phyloP scores from a whole-genome alignment of 2,113 vertebrate genomes.

The Lanius collurio region DNA sequence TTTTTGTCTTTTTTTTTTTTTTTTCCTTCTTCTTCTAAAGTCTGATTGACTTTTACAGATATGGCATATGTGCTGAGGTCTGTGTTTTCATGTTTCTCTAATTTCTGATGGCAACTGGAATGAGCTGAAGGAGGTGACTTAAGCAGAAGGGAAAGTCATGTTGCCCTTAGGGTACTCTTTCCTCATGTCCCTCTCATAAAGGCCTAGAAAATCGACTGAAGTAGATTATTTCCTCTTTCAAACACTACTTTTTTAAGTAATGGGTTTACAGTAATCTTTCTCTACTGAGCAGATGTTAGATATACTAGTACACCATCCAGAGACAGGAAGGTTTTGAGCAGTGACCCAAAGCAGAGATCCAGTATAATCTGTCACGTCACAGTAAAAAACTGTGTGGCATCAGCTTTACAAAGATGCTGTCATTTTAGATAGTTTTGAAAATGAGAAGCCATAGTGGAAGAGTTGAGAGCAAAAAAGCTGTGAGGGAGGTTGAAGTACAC shows the following conservation, averaged over 20 bases:
- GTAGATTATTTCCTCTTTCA: background rate
- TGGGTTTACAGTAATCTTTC: background rate
- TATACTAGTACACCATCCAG: background rate
- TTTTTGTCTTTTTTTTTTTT: background rate
- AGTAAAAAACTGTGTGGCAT: background rate
- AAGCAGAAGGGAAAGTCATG: background rate
- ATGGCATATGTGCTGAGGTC: background rate
- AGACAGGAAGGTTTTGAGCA: background rate
- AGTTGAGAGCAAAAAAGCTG: background rate
- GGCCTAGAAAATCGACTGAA: background rate
- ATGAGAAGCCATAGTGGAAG: background rate
- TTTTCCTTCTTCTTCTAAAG: background rate
- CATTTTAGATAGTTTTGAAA: background rate
- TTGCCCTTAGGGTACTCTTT: background rate
- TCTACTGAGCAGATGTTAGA: background rate
- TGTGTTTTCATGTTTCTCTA: background rate
- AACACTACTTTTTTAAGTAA: background rate
- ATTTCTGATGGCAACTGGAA: background rate
- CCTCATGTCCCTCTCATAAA: background rate
- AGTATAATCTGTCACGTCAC: background rate
- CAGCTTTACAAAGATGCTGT: background rate
- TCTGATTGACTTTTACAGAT: background rate
- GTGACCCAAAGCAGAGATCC: background rate
- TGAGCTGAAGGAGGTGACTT: background rate
- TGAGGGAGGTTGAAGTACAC: rapidly evolving